phyloP scores from a whole-genome alignment of 2,888 invertebrate genomes.

The Luperina nickerlii region DNA sequence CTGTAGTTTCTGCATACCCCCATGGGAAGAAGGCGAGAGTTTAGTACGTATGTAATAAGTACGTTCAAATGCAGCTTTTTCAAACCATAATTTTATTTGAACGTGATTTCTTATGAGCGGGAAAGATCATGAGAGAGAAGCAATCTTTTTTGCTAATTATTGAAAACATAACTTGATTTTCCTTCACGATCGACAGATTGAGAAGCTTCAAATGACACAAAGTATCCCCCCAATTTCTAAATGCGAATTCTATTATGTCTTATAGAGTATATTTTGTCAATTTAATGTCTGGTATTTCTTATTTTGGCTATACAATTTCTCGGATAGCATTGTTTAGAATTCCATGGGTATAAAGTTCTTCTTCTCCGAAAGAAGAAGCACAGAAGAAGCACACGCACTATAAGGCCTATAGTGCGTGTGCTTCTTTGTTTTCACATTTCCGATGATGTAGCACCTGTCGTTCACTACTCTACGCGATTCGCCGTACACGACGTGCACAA shows the following conservation, averaged over 20 bases:
- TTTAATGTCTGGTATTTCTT: neutral
- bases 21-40: no score
- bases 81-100: neutral
- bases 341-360: neutral
- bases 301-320: neutral
- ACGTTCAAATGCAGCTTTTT: neutral
- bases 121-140: no score
- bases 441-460: neutral
- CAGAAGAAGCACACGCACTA: no score
- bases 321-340: neutral
- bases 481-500: conserved; percentile 27
- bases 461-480: conserved; percentile 6
- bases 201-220: no score
- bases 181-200: no score
- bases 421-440: neutral
- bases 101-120: neutral
- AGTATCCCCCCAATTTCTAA: no score
- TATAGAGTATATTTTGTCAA: no score
- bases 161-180: neutral
- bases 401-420: no score
- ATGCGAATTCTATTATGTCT: neutral
- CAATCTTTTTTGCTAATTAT: no score
- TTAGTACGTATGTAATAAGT: no score
- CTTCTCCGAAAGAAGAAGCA: no score
- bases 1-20: no score